Evolutionary conservation across 2,888 invertebrate genomes (phyloP).

Genomic region (Autographa pulchrina): DNA sequence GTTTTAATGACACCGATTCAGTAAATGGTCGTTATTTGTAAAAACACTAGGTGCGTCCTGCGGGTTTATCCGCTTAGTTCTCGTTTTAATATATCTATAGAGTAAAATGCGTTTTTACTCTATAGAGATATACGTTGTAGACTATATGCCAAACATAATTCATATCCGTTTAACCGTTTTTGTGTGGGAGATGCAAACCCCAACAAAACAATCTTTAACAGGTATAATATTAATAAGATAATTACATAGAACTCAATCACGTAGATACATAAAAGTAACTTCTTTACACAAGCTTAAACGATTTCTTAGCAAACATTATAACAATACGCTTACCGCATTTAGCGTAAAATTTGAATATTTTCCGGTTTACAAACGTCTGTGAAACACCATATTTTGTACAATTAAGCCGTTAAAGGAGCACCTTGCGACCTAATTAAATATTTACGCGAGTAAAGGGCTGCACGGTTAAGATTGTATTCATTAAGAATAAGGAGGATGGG

Average conservation of each 20-base stretch:
- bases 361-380: conserved; percentile 34
- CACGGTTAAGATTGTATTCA: conserved; percentile 79
- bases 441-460: conserved; percentile 78
- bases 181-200: too few relatives aligned
- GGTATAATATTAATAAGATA: not conserved
- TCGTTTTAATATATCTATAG: not conserved
- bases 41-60: not conserved
- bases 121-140: too few relatives aligned
- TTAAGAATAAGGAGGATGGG: conserved; percentile 64
- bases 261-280: not conserved
- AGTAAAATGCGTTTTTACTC: too few relatives aligned
- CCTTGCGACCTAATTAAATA: conserved; percentile 81
- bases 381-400: conserved; percentile 73
- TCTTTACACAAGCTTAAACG: conserved; percentile 9
- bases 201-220: too few relatives aligned
- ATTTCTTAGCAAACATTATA: conserved; percentile 22
- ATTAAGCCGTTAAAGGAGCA: conserved; percentile 77
- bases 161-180: too few relatives aligned
- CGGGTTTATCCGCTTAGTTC: not conserved
- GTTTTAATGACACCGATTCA: not conserved
- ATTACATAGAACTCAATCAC: not conserved
- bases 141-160: too few relatives aligned
- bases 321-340: conserved; percentile 30
- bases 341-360: conserved; percentile 43
- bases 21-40: not conserved